Evolutionary conservation across 1,140 invertebrate species (phyloP).

Genomic region (Oreohelix idahoensis): DNA sequence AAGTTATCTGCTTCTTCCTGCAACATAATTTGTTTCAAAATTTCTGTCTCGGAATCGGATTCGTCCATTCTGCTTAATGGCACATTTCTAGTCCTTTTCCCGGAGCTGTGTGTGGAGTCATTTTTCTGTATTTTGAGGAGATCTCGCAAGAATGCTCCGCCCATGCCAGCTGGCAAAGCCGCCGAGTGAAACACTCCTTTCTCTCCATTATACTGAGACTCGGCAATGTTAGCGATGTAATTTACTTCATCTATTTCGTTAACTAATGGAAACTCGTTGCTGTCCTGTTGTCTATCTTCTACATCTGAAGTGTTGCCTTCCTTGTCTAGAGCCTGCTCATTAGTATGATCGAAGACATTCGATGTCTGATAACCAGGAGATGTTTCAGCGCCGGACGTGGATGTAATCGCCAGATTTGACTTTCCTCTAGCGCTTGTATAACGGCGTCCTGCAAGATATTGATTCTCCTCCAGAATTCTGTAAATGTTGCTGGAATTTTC

Average conservation of each 20-base stretch:
- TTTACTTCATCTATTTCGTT: neutral
- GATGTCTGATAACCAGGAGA: neutral
- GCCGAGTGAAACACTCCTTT: neutral
- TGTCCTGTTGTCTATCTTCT: neutral
- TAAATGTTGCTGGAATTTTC: neutral
- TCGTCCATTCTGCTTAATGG: neutral
- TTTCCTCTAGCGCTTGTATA: neutral
- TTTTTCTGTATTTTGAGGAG: neutral
- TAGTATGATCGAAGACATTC: too few species aligned
- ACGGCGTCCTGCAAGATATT: neutral
- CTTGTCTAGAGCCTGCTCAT: neutral
- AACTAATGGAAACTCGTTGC: neutral
- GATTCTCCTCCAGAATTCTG: neutral
- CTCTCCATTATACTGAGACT: neutral
- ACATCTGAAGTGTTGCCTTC: neutral
- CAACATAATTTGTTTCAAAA: neutral
- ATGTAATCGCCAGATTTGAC: neutral
- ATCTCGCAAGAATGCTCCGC: neutral
- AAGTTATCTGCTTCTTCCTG: neutral
- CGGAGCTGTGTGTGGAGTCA: neutral
- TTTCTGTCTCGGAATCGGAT: neutral
- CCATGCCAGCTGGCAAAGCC: neutral
- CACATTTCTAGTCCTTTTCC: neutral
- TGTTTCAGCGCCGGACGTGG: neutral
- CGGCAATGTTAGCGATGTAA: neutral